These are phyloP conservation scores for Microctonus brassicae DNA, from an alignment of 2,888 invertebrate species.

Conservation along the genomic window DNA sequence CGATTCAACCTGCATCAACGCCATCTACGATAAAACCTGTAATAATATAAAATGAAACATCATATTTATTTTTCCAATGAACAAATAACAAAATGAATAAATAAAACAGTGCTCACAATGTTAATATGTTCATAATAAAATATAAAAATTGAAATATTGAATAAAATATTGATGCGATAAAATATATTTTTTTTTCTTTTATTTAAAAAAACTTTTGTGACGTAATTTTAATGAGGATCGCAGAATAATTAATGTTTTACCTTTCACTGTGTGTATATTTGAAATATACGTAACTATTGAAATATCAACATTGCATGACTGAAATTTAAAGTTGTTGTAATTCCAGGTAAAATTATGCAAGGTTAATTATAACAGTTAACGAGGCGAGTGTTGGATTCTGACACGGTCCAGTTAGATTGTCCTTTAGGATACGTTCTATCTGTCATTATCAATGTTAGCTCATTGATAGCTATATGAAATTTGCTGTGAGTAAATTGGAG, in stretches of 20 bases:
- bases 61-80: too few relatives aligned
- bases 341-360: slow-evolving; percentile 26
- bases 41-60: too few relatives aligned
- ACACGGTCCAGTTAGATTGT: slow-evolving; percentile 3
- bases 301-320: slow-evolving; percentile 18
- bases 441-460: slow-evolving; percentile 1
- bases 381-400: slow-evolving; percentile 17
- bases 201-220: too few relatives aligned
- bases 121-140: too few relatives aligned
- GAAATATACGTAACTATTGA: neutral
- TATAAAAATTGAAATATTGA: too few relatives aligned
- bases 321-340: slow-evolving; percentile 16
- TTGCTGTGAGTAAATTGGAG: neutral
- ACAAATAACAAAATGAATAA: too few relatives aligned
- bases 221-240: too few relatives aligned
- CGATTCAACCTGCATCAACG: too few relatives aligned
- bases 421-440: neutral
- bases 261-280: neutral
- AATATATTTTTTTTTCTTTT: too few relatives aligned
- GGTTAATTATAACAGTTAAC: slow-evolving; percentile 33
- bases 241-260: neutral
- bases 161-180: neutral
- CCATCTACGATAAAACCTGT: too few relatives aligned
- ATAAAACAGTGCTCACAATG: too few relatives aligned
- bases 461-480: slow-evolving; percentile 4